These are phyloP conservation scores for Acipenser transmontanus DNA, from an alignment of 2,797 vertebrate species.

Conservation along the genomic window DNA sequence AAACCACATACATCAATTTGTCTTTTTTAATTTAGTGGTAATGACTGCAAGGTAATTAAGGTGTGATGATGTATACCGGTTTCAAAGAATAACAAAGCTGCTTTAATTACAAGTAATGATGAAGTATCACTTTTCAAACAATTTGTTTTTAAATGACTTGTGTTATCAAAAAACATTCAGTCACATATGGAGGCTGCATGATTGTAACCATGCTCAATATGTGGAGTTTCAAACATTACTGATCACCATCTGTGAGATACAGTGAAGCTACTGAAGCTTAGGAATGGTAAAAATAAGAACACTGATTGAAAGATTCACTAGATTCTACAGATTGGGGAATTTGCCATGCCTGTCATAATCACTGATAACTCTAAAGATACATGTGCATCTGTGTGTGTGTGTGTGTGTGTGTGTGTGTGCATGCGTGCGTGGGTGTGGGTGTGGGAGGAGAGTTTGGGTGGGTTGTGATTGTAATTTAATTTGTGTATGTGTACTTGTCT, in stretches of 20 bases:
- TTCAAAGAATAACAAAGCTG: conserved; percentile 9
- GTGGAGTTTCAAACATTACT: conserved; percentile 35
- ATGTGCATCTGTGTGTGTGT: too few relatives aligned
- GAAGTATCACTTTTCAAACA: conserved; percentile 6
- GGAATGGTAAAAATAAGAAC: conserved; percentile 55
- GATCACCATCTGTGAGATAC: conserved; percentile 33
- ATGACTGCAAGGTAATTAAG: neutral
- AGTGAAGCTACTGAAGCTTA: conserved; percentile 48
- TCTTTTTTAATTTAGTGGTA: conserved; percentile 1
- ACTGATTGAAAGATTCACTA: conserved; percentile 60
- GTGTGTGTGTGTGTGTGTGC: too few relatives aligned
- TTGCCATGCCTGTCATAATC: conserved; percentile 47
- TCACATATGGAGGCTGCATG: conserved; percentile 12
- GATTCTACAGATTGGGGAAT: conserved; percentile 9
- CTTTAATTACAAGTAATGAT: conserved; percentile 2
- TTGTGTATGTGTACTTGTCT: too few relatives aligned
- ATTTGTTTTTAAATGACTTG: neutral
- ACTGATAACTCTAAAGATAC: too few relatives aligned
- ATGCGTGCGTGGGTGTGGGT: too few relatives aligned
- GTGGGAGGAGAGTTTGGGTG: too few relatives aligned
- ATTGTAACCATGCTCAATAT: conserved; percentile 12
- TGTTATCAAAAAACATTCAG: neutral
- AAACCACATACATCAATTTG: neutral
- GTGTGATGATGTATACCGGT: neutral
- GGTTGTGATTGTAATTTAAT: too few relatives aligned